Base-by-base conservation (phyloP, 1,140 invertebrate species). In the Bombus cullumanus region DNA sequence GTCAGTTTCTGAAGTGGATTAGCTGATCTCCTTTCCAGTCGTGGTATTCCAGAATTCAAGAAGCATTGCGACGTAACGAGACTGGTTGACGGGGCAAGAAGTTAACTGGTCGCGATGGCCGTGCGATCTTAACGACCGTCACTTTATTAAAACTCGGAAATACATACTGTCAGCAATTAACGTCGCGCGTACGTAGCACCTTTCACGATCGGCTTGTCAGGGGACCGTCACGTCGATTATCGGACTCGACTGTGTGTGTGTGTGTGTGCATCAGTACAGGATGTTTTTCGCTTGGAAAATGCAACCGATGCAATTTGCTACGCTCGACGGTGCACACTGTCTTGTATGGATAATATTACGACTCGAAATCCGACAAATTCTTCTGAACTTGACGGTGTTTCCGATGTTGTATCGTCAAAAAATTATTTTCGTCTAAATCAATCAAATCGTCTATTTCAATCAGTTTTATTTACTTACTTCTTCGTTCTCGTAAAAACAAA, bases 141-240 rank as follows among this genome's bases (percentile, higher is more conserved):
- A 68, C 75, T 89, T 89, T 89, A 89, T 89, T 89, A 87, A 87
- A 89, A 89, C 76, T 87, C 86, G 85, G 88, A 85, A 85, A 89
- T 85, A 82, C 79, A 87, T 83, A 75, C 71, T 78, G 81, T 68
- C 81, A 69, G 86, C 86, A 89, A 89, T 89, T 89, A 89, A 89
- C 82, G 81, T 87, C 77, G 74, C 43, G 62, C 73, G 79, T 81
- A 87, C 79, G n/a, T 53, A 80, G 37, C 76, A 85, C 77, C 83
- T 85, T 80, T 85, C 76, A 62, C 83, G 76, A 84, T 84, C 64
- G 66, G 68, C 74, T 47, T 78, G 76, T 72, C 66, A 62, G 34
- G 41, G 2, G 28, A 43, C 39, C 57, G 59, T 37, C 73, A 74
- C 77, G 37, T 53, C 83, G n/a, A 22, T 5, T 37, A 31, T 2